phyloP scores from a whole-genome alignment of 2,113 vertebrate genomes.

The Origma solitaria region DNA sequence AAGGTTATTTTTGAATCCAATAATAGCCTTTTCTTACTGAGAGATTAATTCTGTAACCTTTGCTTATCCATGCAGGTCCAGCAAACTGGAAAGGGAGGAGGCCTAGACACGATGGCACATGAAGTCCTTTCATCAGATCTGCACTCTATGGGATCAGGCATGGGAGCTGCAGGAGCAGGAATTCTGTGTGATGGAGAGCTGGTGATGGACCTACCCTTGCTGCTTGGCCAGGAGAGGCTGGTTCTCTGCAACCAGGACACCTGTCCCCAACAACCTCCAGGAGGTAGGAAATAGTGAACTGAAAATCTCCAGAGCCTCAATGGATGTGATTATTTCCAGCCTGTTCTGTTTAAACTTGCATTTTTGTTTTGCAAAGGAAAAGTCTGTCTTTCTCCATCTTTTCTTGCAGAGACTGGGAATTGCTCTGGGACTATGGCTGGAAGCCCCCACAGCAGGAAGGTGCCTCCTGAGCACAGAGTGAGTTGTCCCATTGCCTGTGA shows the following conservation, averaged over 20 bases:
- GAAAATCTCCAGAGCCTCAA: neutral
- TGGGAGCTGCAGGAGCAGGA: neutral
- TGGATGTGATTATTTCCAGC: neutral
- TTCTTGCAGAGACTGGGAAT: neutral
- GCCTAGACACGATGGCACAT: rapidly evolving
- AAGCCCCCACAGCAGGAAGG: rapidly evolving
- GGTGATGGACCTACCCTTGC: neutral
- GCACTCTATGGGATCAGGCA: too few relatives aligned
- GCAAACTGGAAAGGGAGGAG: neutral
- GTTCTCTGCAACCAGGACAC: neutral
- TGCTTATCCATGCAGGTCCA: neutral
- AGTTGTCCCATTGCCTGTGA: neutral
- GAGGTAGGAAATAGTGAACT: neutral
- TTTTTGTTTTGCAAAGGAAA: neutral
- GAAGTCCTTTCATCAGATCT: neutral
- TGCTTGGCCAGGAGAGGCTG: neutral
- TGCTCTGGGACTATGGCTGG: neutral
- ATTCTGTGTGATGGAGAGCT: neutral
- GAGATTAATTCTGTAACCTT: neutral
- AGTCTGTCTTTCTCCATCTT: neutral
- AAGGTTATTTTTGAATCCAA: neutral
- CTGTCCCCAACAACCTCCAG: neutral
- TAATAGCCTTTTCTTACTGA: neutral
- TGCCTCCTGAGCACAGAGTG: neutral
- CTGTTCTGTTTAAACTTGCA: neutral